Percentiles rank a stretch among this genome's conserved stretches.
Evolutionary conservation across 2,797 vertebrate genomes (phyloP).

Genomic region (Enteromius anoplus): DNA sequence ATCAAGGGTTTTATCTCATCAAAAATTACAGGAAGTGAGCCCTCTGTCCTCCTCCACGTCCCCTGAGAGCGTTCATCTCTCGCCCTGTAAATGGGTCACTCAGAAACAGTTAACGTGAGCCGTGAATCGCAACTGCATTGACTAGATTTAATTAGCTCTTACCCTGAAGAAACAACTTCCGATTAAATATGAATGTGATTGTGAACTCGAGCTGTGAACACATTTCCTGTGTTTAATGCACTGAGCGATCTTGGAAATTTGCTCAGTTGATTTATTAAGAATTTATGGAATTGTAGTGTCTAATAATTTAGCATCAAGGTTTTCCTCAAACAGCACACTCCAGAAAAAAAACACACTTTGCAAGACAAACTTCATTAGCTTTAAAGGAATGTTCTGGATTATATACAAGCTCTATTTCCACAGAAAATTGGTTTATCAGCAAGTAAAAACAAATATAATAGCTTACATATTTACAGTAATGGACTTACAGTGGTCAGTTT

Average conservation of each 20-base stretch:
- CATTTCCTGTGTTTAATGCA: neutral
- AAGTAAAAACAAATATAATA: neutral
- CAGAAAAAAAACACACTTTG: neutral
- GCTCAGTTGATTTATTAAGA: neutral
- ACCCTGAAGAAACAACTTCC: constrained; percentile 29
- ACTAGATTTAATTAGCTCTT: constrained; percentile 25
- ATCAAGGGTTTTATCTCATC: too few relatives aligned
- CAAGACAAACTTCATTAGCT: neutral
- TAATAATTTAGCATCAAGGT: neutral
- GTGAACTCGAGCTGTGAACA: neutral
- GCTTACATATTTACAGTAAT: neutral
- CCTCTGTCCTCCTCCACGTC: constrained; percentile 13
- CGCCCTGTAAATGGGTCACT: constrained; percentile 24
- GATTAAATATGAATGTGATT: constrained; percentile 22
- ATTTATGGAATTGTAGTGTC: neutral
- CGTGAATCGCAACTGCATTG: constrained; percentile 8
- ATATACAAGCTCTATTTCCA: neutral
- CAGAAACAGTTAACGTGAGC: constrained; percentile 17
- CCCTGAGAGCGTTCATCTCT: constrained; percentile 12
- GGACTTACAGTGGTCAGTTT: neutral
- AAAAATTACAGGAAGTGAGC: constrained; percentile 10
- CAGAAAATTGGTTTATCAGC: neutral
- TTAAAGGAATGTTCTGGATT: constrained; percentile 3
- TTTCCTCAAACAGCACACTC: neutral
- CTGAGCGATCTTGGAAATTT: neutral